phyloP scores from a whole-genome alignment of 1,140 invertebrate genomes.

The Bacillus rossius region DNA sequence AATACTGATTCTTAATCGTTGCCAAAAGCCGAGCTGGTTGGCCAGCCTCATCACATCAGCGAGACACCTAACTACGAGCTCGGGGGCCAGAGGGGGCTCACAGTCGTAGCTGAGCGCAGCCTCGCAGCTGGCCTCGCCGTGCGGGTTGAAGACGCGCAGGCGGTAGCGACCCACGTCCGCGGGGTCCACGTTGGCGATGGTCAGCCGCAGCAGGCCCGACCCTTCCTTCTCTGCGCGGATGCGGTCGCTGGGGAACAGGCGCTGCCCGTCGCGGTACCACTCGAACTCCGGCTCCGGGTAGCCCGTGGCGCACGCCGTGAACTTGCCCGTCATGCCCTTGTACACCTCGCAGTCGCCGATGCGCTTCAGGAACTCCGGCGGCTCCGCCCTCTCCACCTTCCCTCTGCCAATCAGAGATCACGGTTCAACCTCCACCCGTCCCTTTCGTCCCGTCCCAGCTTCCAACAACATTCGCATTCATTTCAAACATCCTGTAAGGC shows the following conservation, averaged over 20 bases:
- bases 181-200: constrained; percentile 61
- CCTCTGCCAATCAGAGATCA: constrained; percentile 48
- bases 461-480: too few species aligned
- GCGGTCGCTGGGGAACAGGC: constrained; percentile 71
- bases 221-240: constrained; percentile 77
- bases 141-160: constrained; percentile 73
- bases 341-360: constrained; percentile 85
- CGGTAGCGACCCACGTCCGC: constrained; percentile 78
- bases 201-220: constrained; percentile 72
- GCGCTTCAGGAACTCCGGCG: constrained; percentile 82
- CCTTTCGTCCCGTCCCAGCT: too few species aligned
- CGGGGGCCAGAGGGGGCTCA: too few species aligned
- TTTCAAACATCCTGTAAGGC: too few species aligned
- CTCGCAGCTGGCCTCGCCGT: constrained; percentile 77
- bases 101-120: constrained; percentile 78
- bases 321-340: constrained; percentile 83
- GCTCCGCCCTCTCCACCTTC: constrained; percentile 66
- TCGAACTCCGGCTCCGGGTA: constrained; percentile 79
- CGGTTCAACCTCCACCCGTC: too few species aligned
- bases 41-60: too few species aligned
- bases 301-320: constrained; percentile 83
- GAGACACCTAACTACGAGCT: too few species aligned
- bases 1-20: too few species aligned
- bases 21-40: too few species aligned
- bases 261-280: constrained; percentile 76